These are phyloP conservation scores for Manis crassicaudata DNA, from an alignment of 2,797 vertebrate genomes.

Conservation along the genomic window DNA sequence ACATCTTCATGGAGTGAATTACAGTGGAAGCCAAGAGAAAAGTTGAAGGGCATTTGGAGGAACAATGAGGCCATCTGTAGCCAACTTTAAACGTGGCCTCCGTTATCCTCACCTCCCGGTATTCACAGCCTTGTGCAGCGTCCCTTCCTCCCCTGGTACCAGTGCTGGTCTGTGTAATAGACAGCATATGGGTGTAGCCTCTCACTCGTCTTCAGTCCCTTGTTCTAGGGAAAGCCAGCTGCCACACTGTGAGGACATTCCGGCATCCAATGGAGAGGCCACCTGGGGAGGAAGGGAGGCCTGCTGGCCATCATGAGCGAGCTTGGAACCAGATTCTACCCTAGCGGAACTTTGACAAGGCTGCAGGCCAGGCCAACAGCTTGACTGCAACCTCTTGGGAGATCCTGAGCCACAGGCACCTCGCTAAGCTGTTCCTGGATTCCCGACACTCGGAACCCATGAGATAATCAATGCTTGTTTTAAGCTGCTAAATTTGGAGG, in stretches of 20 bases:
- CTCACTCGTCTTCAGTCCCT: not conserved
- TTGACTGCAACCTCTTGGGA: not conserved
- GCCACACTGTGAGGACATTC: not conserved
- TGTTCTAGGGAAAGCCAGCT: not conserved
- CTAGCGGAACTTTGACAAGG: not conserved
- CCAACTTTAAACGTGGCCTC: not conserved
- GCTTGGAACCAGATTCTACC: not conserved
- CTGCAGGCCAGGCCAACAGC: not conserved
- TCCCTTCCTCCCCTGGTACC: not conserved
- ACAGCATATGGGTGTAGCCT: accelerated
- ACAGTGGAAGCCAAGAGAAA: accelerated
- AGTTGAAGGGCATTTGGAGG: not conserved
- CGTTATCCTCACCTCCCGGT: accelerated
- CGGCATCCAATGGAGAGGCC: not conserved
- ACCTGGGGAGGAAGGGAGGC: accelerated
- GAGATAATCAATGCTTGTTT: too few relatives aligned
- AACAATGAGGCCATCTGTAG: not conserved
- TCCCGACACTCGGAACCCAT: not conserved
- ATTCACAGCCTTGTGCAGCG: not conserved
- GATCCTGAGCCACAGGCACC: not conserved
- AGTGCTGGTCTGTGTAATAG: not conserved
- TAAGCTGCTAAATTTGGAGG: not conserved
- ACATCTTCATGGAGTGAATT: not conserved
- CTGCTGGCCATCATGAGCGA: not conserved
- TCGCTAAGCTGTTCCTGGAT: not conserved